These are phyloP conservation scores for Seriola aureovittata DNA, from an alignment of 2,113 vertebrate genomes.

Conservation along the genomic window DNA sequence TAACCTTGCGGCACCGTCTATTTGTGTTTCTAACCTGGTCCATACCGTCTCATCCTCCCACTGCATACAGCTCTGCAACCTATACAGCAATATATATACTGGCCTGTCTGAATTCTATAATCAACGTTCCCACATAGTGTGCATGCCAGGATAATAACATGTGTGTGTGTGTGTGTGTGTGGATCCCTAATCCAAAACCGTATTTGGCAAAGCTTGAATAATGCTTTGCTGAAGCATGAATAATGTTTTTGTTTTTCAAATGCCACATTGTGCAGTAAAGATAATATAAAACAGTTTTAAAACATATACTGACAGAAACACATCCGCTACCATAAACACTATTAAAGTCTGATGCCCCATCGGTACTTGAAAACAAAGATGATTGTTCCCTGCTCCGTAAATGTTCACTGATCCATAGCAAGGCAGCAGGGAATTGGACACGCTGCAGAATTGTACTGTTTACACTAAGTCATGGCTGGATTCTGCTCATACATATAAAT, in stretches of 20 bases:
- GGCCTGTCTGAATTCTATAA: constrained; percentile 34
- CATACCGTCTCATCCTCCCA: constrained; percentile 42
- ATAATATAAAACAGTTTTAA: constrained; percentile 3
- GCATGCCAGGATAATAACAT: constrained; percentile 26
- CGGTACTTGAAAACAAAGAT: constrained; percentile 18
- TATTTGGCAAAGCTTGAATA: constrained; percentile 34
- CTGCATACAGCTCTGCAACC: constrained; percentile 37
- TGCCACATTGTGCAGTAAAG: constrained; percentile 9
- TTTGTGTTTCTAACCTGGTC: constrained; percentile 47
- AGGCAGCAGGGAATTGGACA: constrained; percentile 7
- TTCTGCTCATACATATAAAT: background rate
- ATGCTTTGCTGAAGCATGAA: constrained; percentile 30
- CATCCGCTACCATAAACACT: constrained; percentile 19
- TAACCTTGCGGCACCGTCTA: constrained; percentile 63
- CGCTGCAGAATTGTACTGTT: background rate
- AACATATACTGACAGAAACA: constrained; percentile 22
- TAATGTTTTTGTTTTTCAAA: constrained; percentile 54
- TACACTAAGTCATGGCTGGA: background rate
- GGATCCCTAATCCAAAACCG: constrained; percentile 18
- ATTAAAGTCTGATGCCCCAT: constrained; percentile 29
- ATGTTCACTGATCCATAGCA: constrained; percentile 47
- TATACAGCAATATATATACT: background rate
- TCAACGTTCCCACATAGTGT: constrained; percentile 35
- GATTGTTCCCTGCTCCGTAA: constrained; percentile 24
- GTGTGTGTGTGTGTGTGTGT: constrained; percentile 12